Evolutionary conservation across 2,888 invertebrate species (phyloP).

Genomic region (Dichetophora obliterata): DNA sequence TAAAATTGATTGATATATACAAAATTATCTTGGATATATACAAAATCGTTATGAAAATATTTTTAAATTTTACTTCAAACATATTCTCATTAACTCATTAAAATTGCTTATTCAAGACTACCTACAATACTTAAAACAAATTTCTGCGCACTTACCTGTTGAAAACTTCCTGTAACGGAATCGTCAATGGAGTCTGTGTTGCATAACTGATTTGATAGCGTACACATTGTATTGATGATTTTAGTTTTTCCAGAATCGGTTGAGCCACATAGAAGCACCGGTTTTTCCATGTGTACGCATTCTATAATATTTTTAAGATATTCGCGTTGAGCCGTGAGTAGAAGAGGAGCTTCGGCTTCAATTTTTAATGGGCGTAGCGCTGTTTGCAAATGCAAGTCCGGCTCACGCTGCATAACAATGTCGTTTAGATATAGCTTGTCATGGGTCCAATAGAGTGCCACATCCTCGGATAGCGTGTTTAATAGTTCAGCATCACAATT

Average conservation of each 20-base stretch:
- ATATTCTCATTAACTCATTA: too few species aligned
- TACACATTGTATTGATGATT: slow-evolving; percentile 65
- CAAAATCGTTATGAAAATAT: too few species aligned
- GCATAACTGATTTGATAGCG: slow-evolving; percentile 63
- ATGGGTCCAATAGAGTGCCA: slow-evolving; percentile 74
- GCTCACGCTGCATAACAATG: slow-evolving; percentile 71
- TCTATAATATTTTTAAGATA: slow-evolving; percentile 84
- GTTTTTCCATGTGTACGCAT: slow-evolving; percentile 93
- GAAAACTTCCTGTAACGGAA: slow-evolving; percentile 86
- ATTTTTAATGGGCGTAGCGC: slow-evolving; percentile 56
- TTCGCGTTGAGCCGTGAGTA: slow-evolving; percentile 75
- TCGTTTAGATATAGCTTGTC: slow-evolving; percentile 77
- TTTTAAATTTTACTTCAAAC: too few species aligned
- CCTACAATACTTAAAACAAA: background rate
- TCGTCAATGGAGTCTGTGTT: slow-evolving; percentile 69
- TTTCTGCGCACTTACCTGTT: slow-evolving; percentile 76
- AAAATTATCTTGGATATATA: too few species aligned
- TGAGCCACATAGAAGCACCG: slow-evolving; percentile 76
- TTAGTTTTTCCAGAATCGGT: slow-evolving; percentile 69
- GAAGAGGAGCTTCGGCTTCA: slow-evolving; percentile 68
- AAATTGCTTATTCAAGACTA: too few species aligned
- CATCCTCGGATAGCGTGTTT: slow-evolving; percentile 70
- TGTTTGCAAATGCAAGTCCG: slow-evolving; percentile 28
- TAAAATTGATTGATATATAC: too few species aligned
- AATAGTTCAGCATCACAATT: slow-evolving; percentile 65